A percentile compares a stretch with the other conserved stretches of the same genome.
These are phyloP conservation scores for Dermatemys mawii DNA, from an alignment of 2,113 vertebrate species.

Conservation along the genomic window DNA sequence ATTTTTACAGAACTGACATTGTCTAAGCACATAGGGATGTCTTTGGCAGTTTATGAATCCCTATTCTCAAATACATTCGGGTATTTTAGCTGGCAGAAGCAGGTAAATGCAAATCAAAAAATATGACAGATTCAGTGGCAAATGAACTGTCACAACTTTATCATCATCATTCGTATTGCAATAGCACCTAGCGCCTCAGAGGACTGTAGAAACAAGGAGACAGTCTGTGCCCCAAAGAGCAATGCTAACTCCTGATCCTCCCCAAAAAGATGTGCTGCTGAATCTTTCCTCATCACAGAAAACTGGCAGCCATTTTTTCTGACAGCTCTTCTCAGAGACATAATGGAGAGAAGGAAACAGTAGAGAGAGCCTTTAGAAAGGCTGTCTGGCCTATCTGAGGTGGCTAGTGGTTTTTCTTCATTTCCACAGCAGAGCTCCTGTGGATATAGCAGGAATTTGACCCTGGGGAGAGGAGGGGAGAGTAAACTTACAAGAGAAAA, in stretches of 20 bases:
- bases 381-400: neutral
- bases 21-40: neutral
- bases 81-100: neutral
- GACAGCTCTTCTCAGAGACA: neutral
- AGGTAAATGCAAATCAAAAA: neutral
- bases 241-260: neutral
- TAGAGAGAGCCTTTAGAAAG: neutral
- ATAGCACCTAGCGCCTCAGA: neutral
- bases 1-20: neutral
- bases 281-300: neutral
- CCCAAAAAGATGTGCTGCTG: fast-evolving
- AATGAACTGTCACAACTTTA: neutral
- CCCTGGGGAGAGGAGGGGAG: neutral
- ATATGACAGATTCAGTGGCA: neutral
- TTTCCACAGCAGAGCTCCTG: neutral
- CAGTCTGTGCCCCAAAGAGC: neutral
- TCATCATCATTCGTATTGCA: neutral
- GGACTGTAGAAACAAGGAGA: neutral
- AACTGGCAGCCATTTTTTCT: neutral
- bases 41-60: neutral
- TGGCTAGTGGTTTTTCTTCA: neutral
- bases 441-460: neutral
- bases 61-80: neutral
- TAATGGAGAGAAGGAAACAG: neutral
- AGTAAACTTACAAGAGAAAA: neutral